Conservation (phyloP, 2,888 invertebrate genomes). For the Nephrocerus scutellatus region DNA sequence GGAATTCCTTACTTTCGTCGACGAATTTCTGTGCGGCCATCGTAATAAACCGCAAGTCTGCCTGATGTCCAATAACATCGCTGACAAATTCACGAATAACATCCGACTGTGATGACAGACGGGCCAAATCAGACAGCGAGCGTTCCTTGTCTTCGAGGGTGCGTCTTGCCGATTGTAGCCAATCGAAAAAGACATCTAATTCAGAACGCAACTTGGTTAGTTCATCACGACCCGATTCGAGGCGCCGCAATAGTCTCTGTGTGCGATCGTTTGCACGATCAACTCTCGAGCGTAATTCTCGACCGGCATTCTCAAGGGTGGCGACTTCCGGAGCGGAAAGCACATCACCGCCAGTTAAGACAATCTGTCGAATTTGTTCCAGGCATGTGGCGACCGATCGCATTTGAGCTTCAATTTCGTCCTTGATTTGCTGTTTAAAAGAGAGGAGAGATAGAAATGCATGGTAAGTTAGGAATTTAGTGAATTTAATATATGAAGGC, state of each 20-base stretch:
- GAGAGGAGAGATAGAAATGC: too few species aligned
- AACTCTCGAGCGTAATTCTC: constrained; percentile 73
- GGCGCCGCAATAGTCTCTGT: constrained; percentile 66
- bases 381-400: constrained; percentile 77
- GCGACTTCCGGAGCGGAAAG: constrained; percentile 86
- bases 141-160: constrained; percentile 79
- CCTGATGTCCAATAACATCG: constrained; percentile 93
- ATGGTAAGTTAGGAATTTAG: too few species aligned
- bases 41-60: constrained; percentile 88
- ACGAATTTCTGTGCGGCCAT: constrained; percentile 95
- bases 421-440: constrained; percentile 67
- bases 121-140: constrained; percentile 68
- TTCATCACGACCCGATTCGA: constrained; percentile 77
- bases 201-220: constrained; percentile 81
- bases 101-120: constrained; percentile 64
- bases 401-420: constrained; percentile 80
- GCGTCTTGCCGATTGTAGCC: constrained; percentile 76
- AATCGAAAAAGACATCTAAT: constrained; percentile 69
- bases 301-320: constrained; percentile 77
- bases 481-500: too few species aligned
- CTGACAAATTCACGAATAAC: constrained; percentile 83
- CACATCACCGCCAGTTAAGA: constrained; percentile 84
- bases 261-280: constrained; percentile 76
- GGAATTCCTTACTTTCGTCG: constrained; percentile 89
- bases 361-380: constrained; percentile 84